Conservation (phyloP, 2,113 vertebrate species). For the Sinocyclocheilus grahami region DNA sequence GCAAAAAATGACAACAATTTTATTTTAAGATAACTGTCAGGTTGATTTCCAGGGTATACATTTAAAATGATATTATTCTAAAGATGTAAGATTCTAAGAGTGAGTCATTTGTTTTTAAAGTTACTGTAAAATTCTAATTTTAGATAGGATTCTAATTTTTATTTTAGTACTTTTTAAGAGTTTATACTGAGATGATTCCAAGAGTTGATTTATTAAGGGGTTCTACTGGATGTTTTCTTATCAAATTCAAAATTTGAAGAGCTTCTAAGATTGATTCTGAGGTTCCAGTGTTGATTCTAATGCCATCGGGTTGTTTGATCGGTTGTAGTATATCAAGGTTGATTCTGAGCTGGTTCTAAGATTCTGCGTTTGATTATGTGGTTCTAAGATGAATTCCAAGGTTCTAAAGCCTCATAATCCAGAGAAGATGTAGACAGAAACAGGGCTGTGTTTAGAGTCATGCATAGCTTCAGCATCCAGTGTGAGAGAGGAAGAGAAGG, state of each 20-base stretch:
- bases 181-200: background rate
- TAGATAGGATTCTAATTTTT: background rate
- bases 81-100: background rate
- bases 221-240: background rate
- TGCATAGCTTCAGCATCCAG: slow-evolving; percentile 5
- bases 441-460: too few species aligned
- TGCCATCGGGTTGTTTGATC: background rate
- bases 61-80: background rate
- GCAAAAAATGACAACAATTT: too few species aligned
- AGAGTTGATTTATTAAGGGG: background rate
- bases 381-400: background rate
- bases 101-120: background rate
- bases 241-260: background rate
- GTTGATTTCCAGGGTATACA: background rate
- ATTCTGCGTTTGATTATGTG: background rate
- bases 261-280: background rate
- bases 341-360: background rate
- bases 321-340: background rate
- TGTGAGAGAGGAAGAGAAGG: slow-evolving; percentile 38
- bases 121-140: background rate
- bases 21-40: background rate
- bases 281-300: background rate
- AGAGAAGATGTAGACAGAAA: background rate
- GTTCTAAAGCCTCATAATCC: background rate
- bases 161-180: background rate